A percentile compares a stretch with the other conserved stretches of the same genome.
These are phyloP conservation scores for Asteroscopus sphinx DNA, from an alignment of 2,888 invertebrate genomes.

Conservation along the genomic window DNA sequence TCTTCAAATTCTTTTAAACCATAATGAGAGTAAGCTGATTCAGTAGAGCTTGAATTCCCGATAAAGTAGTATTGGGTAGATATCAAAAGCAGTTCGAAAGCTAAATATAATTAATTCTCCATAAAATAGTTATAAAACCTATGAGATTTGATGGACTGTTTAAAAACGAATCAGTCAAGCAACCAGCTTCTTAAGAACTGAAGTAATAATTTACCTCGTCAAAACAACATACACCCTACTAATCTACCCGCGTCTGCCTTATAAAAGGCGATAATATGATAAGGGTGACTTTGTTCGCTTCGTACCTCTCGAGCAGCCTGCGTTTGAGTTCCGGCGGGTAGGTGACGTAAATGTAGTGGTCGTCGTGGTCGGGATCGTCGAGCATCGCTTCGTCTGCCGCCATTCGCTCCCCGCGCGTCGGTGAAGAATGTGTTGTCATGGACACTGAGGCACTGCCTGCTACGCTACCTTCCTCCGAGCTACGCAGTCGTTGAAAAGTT, in stretches of 20 bases:
- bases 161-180: too few species aligned
- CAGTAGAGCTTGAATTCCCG: conserved; percentile 23
- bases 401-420: conserved; percentile 88
- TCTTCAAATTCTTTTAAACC: conserved; percentile 15
- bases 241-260: conserved; percentile 79
- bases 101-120: neutral
- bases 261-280: conserved; percentile 80
- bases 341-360: conserved; percentile 96
- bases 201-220: neutral
- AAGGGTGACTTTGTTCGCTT: conserved; percentile 77
- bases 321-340: conserved; percentile 96
- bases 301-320: conserved; percentile 94
- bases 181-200: neutral
- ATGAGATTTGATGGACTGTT: too few species aligned
- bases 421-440: conserved; percentile 92
- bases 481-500: conserved; percentile 61
- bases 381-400: conserved; percentile 78
- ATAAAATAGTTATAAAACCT: neutral
- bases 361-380: conserved; percentile 90
- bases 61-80: neutral
- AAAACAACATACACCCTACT: neutral
- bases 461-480: conserved; percentile 92
- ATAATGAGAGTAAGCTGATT: conserved; percentile 19
- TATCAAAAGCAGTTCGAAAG: neutral
- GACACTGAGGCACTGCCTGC: conserved; percentile 91